phyloP scores from a whole-genome alignment of 2,888 invertebrate species.

The Drosophila subsilvestris region DNA sequence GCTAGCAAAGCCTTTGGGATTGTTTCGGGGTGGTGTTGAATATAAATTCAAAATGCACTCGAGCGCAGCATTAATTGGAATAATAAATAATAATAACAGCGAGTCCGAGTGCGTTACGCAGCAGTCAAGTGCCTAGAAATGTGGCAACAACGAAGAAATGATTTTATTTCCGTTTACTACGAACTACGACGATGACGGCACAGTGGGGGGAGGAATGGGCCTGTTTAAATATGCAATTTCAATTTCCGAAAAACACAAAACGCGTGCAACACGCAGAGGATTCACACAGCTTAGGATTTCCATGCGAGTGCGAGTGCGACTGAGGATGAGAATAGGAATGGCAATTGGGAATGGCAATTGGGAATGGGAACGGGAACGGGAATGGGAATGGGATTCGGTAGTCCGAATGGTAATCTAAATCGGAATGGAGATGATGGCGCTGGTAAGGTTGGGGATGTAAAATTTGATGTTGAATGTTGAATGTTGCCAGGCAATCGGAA shows the following conservation, averaged over 20 bases:
- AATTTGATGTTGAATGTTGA: conserved; percentile 45
- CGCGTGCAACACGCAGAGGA: conserved; percentile 63
- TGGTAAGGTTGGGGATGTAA: conserved; percentile 36
- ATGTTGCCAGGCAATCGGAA: conserved; percentile 61
- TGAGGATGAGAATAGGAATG: not conserved
- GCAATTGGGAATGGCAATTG: not conserved
- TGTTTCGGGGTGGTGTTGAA: too few species aligned
- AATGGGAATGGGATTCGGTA: conserved; percentile 8
- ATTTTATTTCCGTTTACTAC: conserved; percentile 41
- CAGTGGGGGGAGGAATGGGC: conserved; percentile 37
- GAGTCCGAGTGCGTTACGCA: conserved; percentile 27
- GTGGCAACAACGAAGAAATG: conserved; percentile 38
- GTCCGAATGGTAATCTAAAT: conserved; percentile 2
- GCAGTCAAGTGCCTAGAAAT: conserved; percentile 47
- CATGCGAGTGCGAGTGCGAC: not conserved
- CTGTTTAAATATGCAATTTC: conserved; percentile 80
- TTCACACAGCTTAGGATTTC: conserved; percentile 41
- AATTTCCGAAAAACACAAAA: conserved; percentile 77
- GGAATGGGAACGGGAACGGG: too few species aligned
- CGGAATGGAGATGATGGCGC: not conserved
- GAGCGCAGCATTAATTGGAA: conserved; percentile 9
- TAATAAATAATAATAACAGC: conserved; percentile 39
- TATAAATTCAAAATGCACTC: not conserved
- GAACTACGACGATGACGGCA: conserved; percentile 30
- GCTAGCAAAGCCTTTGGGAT: not conserved